Percentiles rank a stretch among this genome's conserved stretches.
Conservation (phyloP, 2,797 vertebrate species). For the Epinephelus coioides region DNA sequence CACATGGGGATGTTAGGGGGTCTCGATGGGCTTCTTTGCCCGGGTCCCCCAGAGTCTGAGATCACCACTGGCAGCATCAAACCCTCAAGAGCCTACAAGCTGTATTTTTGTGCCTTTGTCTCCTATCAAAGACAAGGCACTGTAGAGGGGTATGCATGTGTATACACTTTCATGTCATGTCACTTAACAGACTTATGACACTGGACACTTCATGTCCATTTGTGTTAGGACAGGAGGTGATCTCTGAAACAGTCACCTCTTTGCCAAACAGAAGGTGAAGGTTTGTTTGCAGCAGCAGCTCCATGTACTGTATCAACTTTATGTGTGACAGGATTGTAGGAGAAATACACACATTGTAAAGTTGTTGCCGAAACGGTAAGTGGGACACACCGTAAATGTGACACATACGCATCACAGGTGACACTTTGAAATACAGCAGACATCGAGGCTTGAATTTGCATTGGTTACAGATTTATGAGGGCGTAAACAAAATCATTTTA, state of each 20-base stretch:
- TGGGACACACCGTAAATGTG: slow-evolving; percentile 47
- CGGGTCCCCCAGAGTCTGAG: no score
- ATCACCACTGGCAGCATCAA: neutral
- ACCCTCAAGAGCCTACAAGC: neutral
- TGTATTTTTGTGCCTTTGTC: neutral
- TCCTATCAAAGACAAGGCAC: neutral
- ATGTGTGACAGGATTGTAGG: slow-evolving; percentile 24
- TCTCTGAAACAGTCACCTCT: slow-evolving; percentile 25
- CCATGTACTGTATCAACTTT: slow-evolving; percentile 42
- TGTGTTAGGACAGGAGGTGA: slow-evolving; percentile 5
- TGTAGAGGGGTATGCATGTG: slow-evolving; percentile 13
- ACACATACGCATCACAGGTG: slow-evolving; percentile 38
- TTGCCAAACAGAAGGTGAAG: slow-evolving; percentile 37
- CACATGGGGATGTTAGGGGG: no score
- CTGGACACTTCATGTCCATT: slow-evolving; percentile 21
- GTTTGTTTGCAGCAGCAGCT: slow-evolving; percentile 39
- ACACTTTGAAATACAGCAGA: slow-evolving; percentile 53
- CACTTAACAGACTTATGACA: no score
- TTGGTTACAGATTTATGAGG: slow-evolving; percentile 50
- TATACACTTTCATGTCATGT: slow-evolving; percentile 9
- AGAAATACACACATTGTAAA: slow-evolving; percentile 33
- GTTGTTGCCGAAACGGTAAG: slow-evolving; percentile 27
- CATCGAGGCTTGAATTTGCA: slow-evolving; percentile 40
- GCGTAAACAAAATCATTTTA: slow-evolving; percentile 42
- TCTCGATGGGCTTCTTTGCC: no score